Percentiles rank a stretch among this genome's conserved stretches.
Evolutionary conservation across 1,140 invertebrate genomes (phyloP).

Genomic region (Aphaenogaster floridana): DNA sequence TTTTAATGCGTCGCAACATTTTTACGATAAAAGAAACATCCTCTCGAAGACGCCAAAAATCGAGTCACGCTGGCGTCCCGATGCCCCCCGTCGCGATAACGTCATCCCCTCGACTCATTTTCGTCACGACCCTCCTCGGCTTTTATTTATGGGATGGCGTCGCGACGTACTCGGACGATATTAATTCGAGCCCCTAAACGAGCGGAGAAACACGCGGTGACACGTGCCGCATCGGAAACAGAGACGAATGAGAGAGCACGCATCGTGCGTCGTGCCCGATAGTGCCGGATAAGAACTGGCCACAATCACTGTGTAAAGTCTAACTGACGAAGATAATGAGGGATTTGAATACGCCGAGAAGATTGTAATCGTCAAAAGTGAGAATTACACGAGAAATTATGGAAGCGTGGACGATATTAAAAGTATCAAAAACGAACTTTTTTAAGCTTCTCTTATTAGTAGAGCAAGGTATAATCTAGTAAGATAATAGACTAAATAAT

Average conservation of each 20-base stretch:
- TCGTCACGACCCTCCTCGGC: slow-evolving; percentile 30
- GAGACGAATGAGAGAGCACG: slow-evolving; percentile 24
- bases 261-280: background rate
- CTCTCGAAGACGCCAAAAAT: background rate
- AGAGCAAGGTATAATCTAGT: background rate
- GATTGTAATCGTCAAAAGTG: background rate
- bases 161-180: slow-evolving; percentile 53
- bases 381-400: background rate
- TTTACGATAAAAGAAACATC: background rate
- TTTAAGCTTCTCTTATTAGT: background rate
- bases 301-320: slow-evolving; percentile 7
- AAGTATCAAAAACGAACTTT: background rate
- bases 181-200: slow-evolving; percentile 68
- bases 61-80: slow-evolving; percentile 3
- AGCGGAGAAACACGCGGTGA: slow-evolving; percentile 59
- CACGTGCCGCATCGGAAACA: slow-evolving; percentile 55
- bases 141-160: slow-evolving; percentile 64
- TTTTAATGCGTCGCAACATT: background rate
- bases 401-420: background rate
- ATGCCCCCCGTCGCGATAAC: slow-evolving; percentile 5
- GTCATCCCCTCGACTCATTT: slow-evolving; percentile 30
- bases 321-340: background rate
- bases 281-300: background rate
- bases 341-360: background rate
- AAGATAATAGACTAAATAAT: background rate